Evolutionary conservation across 1,140 invertebrate species (phyloP), one percentile per base, ranked within the genome.

Genomic region (Agrilus planipennis): DNA sequence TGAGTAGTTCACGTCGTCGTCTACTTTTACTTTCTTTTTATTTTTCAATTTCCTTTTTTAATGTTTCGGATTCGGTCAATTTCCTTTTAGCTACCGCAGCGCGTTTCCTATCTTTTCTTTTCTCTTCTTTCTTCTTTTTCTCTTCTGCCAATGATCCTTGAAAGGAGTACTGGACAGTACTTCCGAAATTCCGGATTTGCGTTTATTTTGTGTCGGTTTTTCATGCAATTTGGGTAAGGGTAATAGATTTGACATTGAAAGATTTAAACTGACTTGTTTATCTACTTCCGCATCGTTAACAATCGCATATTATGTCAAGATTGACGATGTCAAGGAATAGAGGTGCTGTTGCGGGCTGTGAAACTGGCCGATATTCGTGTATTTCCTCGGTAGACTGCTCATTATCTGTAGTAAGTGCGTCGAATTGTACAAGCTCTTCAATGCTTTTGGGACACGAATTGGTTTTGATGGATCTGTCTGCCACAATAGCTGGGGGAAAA

Each of bases 101-200:
- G 7, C 12, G 7, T 27, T 27, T 27, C 23, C 12, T 7, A 3
- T 28, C 12, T 29, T 2, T 17, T 18, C 17, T 39, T 6, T 39
- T 27, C 9, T 28, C 14, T 18, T 28, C n/a, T 40, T 40, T 32
- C 17, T 2, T 7, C 11, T 31, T 40, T 32, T 11, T 32, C 5
- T 4, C 4, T 22, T 40, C 23, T 11, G 3, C 37, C 2, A 27
- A 9, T 39, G 12, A 7, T 39, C 15, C 15, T 27, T 39, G 15
- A 39, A 39, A 5, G 37, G 37, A n/a, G 22, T 39, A 39, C 27
- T 17, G 14, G 22, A 28, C 15, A 39, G 19, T 15, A 39, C 28
- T 15, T 39, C 37, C 11, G 37, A 39, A 27, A 15, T 39, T 39
- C 28, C 22, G 4, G 22, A 28, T 29, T 21, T 39, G 4, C 12